Evolutionary conservation across 2,113 vertebrate species (phyloP).

Genomic region (Tetraodon nigroviridis): DNA sequence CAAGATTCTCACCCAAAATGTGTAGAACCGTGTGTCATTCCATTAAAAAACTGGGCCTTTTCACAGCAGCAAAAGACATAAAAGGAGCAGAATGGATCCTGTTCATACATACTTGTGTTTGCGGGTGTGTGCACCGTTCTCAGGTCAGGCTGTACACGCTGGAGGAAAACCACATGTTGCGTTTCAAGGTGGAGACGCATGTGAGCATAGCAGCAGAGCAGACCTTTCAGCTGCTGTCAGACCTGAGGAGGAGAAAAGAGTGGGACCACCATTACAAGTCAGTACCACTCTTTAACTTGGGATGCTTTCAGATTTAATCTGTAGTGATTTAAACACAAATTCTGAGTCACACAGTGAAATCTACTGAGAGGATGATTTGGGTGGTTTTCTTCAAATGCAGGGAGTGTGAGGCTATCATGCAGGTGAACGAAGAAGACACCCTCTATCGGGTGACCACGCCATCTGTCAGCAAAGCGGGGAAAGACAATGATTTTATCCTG

Average conservation of each 20-base stretch:
- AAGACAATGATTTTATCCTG: slow-evolving; percentile 86
- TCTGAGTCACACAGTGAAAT: too few species aligned
- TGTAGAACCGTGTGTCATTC: background rate
- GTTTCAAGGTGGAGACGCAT: slow-evolving; percentile 85
- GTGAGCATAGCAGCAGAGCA: slow-evolving; percentile 72
- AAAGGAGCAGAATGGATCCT: background rate
- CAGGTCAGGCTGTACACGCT: slow-evolving; percentile 87
- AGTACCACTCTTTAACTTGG: slow-evolving; percentile 49
- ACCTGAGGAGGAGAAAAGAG: slow-evolving; percentile 81
- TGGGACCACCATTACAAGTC: slow-evolving; percentile 90
- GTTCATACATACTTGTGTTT: slow-evolving; percentile 8
- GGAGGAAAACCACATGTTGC: slow-evolving; percentile 90
- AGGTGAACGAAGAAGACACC: slow-evolving; percentile 85
- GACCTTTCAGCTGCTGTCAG: slow-evolving; percentile 85
- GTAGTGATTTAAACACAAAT: too few species aligned
- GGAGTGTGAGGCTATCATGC: slow-evolving; percentile 81
- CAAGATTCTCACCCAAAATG: background rate
- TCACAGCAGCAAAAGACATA: background rate
- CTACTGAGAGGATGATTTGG: too few species aligned
- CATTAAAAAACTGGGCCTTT: background rate
- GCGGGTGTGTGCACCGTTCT: slow-evolving; percentile 12
- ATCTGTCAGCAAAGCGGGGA: slow-evolving; percentile 69
- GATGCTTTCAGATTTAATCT: background rate
- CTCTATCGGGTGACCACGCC: slow-evolving; percentile 86
- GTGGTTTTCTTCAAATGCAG: slow-evolving; percentile 52